Evolutionary conservation across 2,113 vertebrate genomes (phyloP).

Genomic region (Phrynosoma blainvillii): DNA sequence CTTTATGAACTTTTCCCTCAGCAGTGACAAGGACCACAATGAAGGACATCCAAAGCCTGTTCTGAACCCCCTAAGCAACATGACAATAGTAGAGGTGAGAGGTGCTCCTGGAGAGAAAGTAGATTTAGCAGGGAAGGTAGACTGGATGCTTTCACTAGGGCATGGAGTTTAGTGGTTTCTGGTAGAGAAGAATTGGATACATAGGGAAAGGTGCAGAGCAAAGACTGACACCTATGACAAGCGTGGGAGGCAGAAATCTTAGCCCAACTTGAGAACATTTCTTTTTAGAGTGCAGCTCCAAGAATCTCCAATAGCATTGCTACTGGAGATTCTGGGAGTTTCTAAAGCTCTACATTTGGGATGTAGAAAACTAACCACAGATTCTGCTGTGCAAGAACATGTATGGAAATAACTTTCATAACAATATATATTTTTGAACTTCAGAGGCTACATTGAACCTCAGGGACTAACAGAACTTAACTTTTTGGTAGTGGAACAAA

Average conservation of each 20-base stretch:
- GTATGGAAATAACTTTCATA: not conserved
- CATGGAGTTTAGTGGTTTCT: not conserved
- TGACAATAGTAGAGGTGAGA: not conserved
- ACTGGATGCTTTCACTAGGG: not conserved
- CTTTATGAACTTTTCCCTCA: slow-evolving; percentile 70
- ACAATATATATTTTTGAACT: not conserved
- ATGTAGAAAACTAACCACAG: not conserved
- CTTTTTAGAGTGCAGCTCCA: no score
- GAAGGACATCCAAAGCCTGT: not conserved
- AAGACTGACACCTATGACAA: not conserved
- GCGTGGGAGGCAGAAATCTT: no score
- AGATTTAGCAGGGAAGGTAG: not conserved
- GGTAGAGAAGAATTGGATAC: not conserved
- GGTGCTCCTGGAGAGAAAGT: not conserved
- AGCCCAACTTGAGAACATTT: no score
- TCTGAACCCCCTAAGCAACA: slow-evolving; percentile 63
- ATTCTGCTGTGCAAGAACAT: not conserved
- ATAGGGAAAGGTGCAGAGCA: not conserved
- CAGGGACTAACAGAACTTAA: not conserved
- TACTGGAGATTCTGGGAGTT: no score
- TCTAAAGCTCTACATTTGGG: not conserved
- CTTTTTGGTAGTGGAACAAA: not conserved
- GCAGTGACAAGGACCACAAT: slow-evolving; percentile 24
- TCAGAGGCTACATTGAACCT: not conserved
- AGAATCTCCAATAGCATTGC: no score